Evolutionary conservation across 2,113 vertebrate species (phyloP), one percentile per base, ranked within the genome.

Genomic region (Okapia johnstoni): DNA sequence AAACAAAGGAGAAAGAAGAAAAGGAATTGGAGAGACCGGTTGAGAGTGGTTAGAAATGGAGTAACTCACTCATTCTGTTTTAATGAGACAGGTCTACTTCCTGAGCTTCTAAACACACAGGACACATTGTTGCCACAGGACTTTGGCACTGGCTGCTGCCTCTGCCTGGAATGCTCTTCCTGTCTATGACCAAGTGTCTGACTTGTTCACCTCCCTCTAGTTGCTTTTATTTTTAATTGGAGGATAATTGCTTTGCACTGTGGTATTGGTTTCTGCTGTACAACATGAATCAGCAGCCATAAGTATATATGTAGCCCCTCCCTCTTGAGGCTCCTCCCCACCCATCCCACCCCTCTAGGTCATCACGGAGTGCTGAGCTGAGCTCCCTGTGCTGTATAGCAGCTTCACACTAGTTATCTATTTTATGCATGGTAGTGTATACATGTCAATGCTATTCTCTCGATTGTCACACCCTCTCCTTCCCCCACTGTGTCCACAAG

Each of bases 361-460:
- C 6, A 0, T 76, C 36, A 1, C 0, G 12, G 21, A 76, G 36
- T 36, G 26, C 70, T 1, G 23, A 14, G 6, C 70, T 43, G 36
- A 76, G 36, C 70, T 43, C 70, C 23, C 40, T 43, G 36, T 14
- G 40, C 40, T 43, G 1, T 14, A 25, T 7, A 43, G 23, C 23
- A 76, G 70, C 36, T 26, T 76, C 70, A 11, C 6, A 13, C 70
- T 43, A 76, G 21, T 14, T 26, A 43, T 23, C 70, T 14, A 2
- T 26, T 76, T 43, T 43, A 14, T 43, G 36, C 70, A 26, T 26
- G 23, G 70, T 43, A 25, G 23, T 76, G 36, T 76, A 14, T 43
- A 43, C 25, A 73, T 25, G 36, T 23, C 66, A 40, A 15, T 7
- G 66, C 66, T 40, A 25, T 43, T 76, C 36, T 76, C 36, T 76